These are phyloP conservation scores for Microplitis manilae DNA, from an alignment of 2,888 invertebrate species.

Conservation along the genomic window DNA sequence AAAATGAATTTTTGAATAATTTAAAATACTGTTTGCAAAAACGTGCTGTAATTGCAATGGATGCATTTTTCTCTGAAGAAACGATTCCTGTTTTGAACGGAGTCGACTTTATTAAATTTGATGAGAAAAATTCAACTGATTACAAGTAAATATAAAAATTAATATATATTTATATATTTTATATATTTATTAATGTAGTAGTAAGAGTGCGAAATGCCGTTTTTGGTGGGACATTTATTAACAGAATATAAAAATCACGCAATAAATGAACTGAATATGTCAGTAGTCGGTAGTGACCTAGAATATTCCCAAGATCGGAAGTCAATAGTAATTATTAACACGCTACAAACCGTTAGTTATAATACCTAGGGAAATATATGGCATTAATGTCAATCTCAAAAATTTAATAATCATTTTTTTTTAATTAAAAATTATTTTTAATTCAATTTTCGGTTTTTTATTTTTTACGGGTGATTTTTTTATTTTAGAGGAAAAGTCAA, in stretches of 20 bases:
- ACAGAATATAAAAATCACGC: conserved; percentile 7
- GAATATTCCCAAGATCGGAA: conserved; percentile 15
- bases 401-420: too few species aligned
- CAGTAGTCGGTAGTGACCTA: conserved; percentile 15
- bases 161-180: not conserved
- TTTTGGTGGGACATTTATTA: not conserved
- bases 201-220: too few species aligned
- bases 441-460: too few species aligned
- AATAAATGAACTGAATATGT: conserved; percentile 15
- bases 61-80: conserved; percentile 76
- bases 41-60: conserved; percentile 74
- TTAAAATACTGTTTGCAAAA: conserved; percentile 61
- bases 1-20: conserved; percentile 51
- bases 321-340: not conserved
- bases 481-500: too few species aligned
- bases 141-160: conserved; percentile 35
- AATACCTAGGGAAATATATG: too few species aligned
- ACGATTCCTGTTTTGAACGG: conserved; percentile 78
- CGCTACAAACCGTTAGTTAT: not conserved
- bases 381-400: too few species aligned
- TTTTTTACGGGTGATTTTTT: too few species aligned
- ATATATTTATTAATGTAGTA: too few species aligned
- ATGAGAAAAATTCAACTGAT: conserved; percentile 48
- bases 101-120: conserved; percentile 76
- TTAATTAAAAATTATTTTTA: too few species aligned